Evolutionary conservation across 2,888 invertebrate genomes (phyloP).

Genomic region (Hypercompe scribonia): DNA sequence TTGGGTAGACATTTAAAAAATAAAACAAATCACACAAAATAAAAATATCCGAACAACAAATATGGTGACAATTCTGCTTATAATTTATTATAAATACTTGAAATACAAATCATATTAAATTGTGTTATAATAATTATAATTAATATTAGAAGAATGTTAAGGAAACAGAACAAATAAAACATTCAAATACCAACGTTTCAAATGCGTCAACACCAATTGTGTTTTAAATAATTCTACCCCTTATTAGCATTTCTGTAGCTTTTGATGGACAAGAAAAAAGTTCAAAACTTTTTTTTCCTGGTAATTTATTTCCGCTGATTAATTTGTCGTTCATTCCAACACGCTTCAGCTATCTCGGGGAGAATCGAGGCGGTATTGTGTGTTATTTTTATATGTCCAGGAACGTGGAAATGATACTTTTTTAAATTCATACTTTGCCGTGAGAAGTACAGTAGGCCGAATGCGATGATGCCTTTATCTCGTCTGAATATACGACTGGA

Average conservation of each 20-base stretch:
- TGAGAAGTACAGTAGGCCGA: not conserved
- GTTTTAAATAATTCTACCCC: too few species aligned
- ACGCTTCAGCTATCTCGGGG: constrained; percentile 5
- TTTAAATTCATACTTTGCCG: constrained; percentile 3
- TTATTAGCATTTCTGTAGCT: constrained; percentile 8
- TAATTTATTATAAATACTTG: too few species aligned
- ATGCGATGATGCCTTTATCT: not conserved
- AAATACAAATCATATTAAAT: too few species aligned
- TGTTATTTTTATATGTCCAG: constrained; percentile 14
- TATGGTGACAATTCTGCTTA: too few species aligned
- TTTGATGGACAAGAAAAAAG: constrained; percentile 13
- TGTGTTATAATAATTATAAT: too few species aligned
- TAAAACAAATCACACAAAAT: too few species aligned
- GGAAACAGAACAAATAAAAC: not conserved
- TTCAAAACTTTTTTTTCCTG: constrained; percentile 1
- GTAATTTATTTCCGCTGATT: constrained; percentile 24
- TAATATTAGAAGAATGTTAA: too few species aligned
- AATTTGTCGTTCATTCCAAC: constrained; percentile 27
- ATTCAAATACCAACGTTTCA: not conserved
- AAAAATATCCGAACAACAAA: too few species aligned
- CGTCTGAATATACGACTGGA: not conserved
- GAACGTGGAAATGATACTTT: constrained; percentile 1
- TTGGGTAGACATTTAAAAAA: too few species aligned
- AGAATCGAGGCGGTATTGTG: constrained; percentile 7
- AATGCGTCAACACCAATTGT: not conserved